A percentile compares a stretch with the other conserved stretches of the same genome.
Conservation (phyloP, 2,888 invertebrate genomes). For the Ormyrus labotus region DNA sequence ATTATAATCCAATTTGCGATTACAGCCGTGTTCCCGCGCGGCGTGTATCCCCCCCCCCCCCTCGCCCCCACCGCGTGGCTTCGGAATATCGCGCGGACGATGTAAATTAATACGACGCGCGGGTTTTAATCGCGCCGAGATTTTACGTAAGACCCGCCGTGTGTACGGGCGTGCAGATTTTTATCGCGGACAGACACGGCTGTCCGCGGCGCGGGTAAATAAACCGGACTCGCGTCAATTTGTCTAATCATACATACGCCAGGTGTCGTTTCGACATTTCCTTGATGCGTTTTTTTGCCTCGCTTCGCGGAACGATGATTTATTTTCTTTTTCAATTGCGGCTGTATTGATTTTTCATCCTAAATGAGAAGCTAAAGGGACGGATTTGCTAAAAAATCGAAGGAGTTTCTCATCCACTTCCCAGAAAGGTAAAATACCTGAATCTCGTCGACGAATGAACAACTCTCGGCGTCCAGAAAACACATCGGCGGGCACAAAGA, state of each 20-base stretch:
- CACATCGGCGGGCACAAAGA: background rate
- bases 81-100: no score
- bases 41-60: background rate
- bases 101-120: no score
- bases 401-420: no score
- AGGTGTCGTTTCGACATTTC: constrained; percentile 14
- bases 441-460: no score
- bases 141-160: constrained; percentile 20
- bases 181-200: background rate
- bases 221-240: constrained; percentile 38
- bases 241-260: constrained; percentile 36
- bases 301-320: background rate
- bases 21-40: constrained; percentile 61
- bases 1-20: constrained; percentile 76
- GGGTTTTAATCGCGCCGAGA: constrained; percentile 17
- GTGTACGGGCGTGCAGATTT: background rate
- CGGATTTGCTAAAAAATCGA: no score
- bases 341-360: no score
- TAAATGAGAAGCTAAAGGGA: no score
- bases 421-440: no score
- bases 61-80: constrained; percentile 56
- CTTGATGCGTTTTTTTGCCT: background rate
- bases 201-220: constrained; percentile 14
- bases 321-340: no score
- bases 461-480: no score